Base-by-base conservation (phyloP, 2,113 vertebrate genomes). In the Neoarius graeffei region DNA sequence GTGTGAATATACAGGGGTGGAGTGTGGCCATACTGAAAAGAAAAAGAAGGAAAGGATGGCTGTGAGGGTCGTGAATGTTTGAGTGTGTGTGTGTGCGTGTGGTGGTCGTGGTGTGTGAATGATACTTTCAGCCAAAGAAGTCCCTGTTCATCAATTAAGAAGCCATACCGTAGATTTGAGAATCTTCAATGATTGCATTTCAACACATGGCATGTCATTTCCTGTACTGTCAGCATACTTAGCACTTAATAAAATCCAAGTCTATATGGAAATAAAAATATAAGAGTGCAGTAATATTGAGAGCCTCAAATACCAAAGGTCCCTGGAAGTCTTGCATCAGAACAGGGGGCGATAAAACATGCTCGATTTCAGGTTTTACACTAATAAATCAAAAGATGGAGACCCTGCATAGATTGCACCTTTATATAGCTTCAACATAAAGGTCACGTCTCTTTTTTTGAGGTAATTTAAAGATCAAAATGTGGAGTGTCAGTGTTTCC, bases 341-440 rank as follows among this genome's bases (percentile, higher is more conserved):
- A 91, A 73, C 50, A 89, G 86, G 89, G 79, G 57, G 90, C 87
- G 87, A 84, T 92, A 92, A 92, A 94, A 90, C 50, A 89, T 69
- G 90, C 90, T 91, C 91, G 86, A 91, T 92, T 93, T 93, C 90
- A 93, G 86, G 90, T 93, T 90, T 90, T 90, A 91, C 84, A 74
- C 94, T 93, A 93, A 94, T 94, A 94, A 94, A 95, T 94, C 93
- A 93, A 85, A 89, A 84, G 71, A 90, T 89, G 85, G 91, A 93
- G 92, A 92, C 88, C 90, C 92, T 93, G 91, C 92, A 95, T 94
- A 94, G 94, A 94, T 92, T 93, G 90, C 94, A 94, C 85, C 93
- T 95, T 95, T 94, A 94, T 94, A 94, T 94, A 94, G 93, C 93
- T 94, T 94, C 92, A 93, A 90, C 90, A 91, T 93, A 95, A 95